These are phyloP conservation scores for Drosophila lutescens DNA, from an alignment of 2,888 invertebrate genomes.

Conservation along the genomic window DNA sequence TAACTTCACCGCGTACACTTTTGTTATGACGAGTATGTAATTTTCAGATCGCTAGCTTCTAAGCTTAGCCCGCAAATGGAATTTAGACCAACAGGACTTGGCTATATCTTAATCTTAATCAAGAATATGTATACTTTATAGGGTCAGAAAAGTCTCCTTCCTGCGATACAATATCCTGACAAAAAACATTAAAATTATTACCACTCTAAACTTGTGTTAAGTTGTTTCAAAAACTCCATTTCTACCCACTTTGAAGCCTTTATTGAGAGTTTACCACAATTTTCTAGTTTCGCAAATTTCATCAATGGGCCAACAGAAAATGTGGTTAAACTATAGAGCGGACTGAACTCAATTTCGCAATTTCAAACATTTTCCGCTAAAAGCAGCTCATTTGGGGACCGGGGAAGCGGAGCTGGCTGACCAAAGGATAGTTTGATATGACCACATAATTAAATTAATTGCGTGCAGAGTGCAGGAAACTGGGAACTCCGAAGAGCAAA, in stretches of 20 bases:
- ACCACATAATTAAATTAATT: conserved; percentile 80
- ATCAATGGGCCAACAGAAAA: conserved; percentile 26
- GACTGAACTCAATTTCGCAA: conserved; percentile 54
- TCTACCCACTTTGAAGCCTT: conserved; percentile 15
- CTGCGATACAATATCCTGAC: no score
- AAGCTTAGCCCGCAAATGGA: no score
- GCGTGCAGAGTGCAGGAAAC: conserved; percentile 51
- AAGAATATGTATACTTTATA: no score
- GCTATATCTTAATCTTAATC: no score
- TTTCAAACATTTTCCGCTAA: conserved; percentile 67
- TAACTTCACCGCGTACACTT: no score
- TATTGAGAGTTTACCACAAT: conserved; percentile 40
- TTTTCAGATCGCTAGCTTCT: no score
- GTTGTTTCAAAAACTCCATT: not conserved
- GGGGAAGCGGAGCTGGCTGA: conserved; percentile 23
- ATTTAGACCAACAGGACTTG: no score
- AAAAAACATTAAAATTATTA: not conserved
- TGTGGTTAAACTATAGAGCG: conserved; percentile 40
- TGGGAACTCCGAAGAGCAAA: conserved; percentile 1
- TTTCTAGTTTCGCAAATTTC: conserved; percentile 40
- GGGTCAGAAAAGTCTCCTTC: no score
- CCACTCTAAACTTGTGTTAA: conserved; percentile 5
- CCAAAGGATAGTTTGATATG: conserved; percentile 59
- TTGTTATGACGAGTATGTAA: no score
- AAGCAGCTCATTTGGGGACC: conserved; percentile 59